Evolutionary conservation across 2,797 vertebrate species (phyloP).

Genomic region (Thamnophis elegans): DNA sequence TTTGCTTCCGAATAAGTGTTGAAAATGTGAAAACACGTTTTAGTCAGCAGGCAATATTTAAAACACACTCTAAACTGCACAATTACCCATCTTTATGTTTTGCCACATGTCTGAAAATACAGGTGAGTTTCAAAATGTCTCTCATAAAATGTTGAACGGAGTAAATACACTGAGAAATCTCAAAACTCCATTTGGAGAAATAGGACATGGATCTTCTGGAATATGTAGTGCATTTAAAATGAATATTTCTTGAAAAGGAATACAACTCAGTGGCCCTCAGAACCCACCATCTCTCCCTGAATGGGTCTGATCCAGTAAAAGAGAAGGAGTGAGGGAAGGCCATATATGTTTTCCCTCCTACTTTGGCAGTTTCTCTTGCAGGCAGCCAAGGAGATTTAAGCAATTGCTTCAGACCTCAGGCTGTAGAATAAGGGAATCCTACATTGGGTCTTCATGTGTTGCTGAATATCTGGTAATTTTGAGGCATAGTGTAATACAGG

Average conservation of each 20-base stretch:
- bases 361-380: neutral
- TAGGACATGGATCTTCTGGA: neutral
- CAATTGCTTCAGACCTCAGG: neutral
- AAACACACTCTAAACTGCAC: neutral
- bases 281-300: neutral
- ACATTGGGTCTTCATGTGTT: neutral
- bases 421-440: neutral
- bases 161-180: neutral
- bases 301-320: neutral
- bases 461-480: neutral
- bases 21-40: neutral
- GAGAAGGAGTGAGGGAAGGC: neutral
- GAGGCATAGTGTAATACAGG: fast-evolving
- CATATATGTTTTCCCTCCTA: neutral
- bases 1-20: neutral
- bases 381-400: neutral
- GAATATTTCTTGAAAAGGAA: neutral
- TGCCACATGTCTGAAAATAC: neutral
- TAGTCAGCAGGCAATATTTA: neutral
- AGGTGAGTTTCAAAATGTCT: neutral
- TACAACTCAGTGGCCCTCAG: neutral
- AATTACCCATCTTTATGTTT: neutral
- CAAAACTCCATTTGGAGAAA: neutral
- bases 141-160: neutral
- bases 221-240: neutral